These are phyloP conservation scores for Microdon myrmicae DNA, from an alignment of 2,888 invertebrate species.

Conservation along the genomic window DNA sequence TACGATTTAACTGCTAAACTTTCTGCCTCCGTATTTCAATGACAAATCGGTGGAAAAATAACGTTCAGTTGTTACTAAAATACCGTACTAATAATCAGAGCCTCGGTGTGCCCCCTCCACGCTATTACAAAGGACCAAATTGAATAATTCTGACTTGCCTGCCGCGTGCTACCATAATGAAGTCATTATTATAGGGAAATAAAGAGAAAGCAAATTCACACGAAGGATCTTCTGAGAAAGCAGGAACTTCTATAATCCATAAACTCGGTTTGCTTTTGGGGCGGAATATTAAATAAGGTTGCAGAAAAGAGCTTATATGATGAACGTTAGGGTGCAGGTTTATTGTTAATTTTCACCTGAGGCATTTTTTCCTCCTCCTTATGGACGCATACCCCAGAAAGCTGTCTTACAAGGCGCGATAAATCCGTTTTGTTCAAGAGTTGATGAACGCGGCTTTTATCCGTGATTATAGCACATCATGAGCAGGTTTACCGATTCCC, in stretches of 20 bases:
- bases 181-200: slow-evolving; percentile 52
- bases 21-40: too few species aligned
- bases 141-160: slow-evolving; percentile 44
- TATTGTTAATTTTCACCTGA: slow-evolving; percentile 17
- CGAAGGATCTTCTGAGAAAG: slow-evolving; percentile 38
- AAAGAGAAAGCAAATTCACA: slow-evolving; percentile 51
- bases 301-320: background rate
- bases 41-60: too few species aligned
- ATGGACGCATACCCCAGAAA: background rate
- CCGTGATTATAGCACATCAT: slow-evolving; percentile 13
- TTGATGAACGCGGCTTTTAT: slow-evolving; percentile 13
- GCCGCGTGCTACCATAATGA: slow-evolving; percentile 47
- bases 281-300: slow-evolving; percentile 1
- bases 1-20: too few species aligned
- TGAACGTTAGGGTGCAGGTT: slow-evolving; percentile 11
- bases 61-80: too few species aligned
- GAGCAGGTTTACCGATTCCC: slow-evolving; percentile 23
- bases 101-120: too few species aligned
- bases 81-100: too few species aligned
- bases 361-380: background rate
- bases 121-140: too few species aligned
- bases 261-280: background rate
- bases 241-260: slow-evolving; percentile 18
- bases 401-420: too few species aligned
- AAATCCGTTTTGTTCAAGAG: slow-evolving; percentile 24